Evolutionary conservation across 2,113 vertebrate genomes (phyloP).

Genomic region (Prietella phreatophila): DNA sequence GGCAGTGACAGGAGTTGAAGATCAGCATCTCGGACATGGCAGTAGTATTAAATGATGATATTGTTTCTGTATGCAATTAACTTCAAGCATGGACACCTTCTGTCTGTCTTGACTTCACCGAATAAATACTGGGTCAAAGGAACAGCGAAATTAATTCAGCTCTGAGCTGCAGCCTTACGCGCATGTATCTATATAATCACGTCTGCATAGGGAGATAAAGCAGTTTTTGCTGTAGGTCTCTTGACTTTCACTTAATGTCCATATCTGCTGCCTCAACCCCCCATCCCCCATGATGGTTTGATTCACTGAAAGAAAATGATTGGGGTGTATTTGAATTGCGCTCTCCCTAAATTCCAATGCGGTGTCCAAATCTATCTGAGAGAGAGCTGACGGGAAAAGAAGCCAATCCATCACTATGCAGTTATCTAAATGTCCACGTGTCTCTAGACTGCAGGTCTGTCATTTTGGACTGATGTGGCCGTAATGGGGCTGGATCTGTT

Average conservation of each 20-base stretch:
- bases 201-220: constrained; percentile 9
- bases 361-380: neutral
- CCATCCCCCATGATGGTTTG: neutral
- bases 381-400: neutral
- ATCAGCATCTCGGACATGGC: neutral
- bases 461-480: neutral
- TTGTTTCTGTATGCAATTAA: neutral
- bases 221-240: constrained; percentile 19
- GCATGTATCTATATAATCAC: constrained; percentile 5
- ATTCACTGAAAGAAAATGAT: neutral
- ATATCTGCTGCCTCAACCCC: neutral
- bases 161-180: neutral
- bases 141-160: neutral
- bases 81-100: neutral
- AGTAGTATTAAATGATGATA: neutral
- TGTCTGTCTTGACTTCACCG: neutral
- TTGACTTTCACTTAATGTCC: constrained; percentile 35
- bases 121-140: neutral
- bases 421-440: neutral
- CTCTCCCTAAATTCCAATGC: neutral
- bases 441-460: constrained; percentile 9
- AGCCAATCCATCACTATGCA: neutral
- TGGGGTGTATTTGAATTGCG: neutral
- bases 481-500: constrained; percentile 6
- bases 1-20: neutral